These are phyloP conservation scores for Aptenodytes forsteri DNA, from an alignment of 2,113 vertebrate species.

Conservation along the genomic window DNA sequence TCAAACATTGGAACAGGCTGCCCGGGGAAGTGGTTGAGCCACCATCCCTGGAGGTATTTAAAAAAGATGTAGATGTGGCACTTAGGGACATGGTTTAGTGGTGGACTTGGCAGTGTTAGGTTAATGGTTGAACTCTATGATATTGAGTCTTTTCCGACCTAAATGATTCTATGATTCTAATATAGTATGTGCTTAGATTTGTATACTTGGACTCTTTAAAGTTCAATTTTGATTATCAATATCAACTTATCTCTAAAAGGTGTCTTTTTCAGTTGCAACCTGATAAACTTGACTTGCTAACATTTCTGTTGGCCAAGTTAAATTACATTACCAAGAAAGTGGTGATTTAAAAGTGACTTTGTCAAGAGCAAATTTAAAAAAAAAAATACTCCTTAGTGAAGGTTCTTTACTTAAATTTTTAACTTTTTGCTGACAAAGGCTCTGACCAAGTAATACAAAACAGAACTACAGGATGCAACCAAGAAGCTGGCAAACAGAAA, in stretches of 20 bases:
- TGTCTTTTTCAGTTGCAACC: neutral
- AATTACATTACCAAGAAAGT: neutral
- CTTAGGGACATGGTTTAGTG: neutral
- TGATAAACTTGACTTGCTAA: neutral
- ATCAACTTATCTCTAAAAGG: neutral
- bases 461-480: neutral
- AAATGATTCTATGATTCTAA: neutral
- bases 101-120: neutral
- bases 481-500: neutral
- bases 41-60: neutral
- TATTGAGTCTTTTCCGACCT: neutral
- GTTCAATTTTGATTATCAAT: neutral
- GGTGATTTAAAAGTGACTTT: neutral
- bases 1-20: neutral
- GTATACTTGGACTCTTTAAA: neutral
- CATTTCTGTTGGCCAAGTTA: neutral
- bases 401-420: neutral
- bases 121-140: fast-evolving
- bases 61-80: fast-evolving
- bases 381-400: neutral
- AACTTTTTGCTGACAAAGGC: neutral
- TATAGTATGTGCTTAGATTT: neutral
- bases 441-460: neutral
- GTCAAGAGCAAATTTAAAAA: neutral
- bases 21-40: neutral